These are phyloP conservation scores for Aphidius ervi DNA, from an alignment of 1,140 invertebrate genomes.

Conservation along the genomic window DNA sequence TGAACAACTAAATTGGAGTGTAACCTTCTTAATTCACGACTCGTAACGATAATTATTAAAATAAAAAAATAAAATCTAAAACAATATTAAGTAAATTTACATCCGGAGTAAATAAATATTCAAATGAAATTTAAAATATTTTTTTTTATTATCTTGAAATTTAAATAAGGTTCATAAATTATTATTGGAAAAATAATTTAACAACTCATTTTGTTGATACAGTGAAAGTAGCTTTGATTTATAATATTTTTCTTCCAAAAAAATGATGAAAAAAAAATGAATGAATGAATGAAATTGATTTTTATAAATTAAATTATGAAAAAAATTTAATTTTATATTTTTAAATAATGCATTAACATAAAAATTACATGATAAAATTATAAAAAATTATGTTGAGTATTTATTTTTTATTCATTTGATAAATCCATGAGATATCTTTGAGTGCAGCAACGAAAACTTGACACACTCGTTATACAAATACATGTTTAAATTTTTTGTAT, in stretches of 20 bases:
- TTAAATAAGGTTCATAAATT: no score
- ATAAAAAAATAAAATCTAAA: slow-evolving; percentile 14
- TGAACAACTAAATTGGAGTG: slow-evolving; percentile 17
- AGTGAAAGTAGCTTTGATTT: no score
- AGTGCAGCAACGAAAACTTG: neutral
- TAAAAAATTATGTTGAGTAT: neutral
- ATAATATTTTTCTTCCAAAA: no score
- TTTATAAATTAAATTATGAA: neutral
- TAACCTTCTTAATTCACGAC: slow-evolving; percentile 12
- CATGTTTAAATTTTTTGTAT: neutral
- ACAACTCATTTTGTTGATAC: no score
- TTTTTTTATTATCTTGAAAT: no score
- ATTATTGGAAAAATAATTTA: no score
- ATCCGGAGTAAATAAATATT: no score
- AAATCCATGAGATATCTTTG: slow-evolving; percentile 7
- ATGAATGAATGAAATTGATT: no score
- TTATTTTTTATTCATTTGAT: neutral
- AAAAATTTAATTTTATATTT: neutral
- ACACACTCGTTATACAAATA: slow-evolving; percentile 1
- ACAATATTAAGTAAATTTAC: neutral
- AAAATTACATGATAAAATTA: no score
- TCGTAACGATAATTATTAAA: slow-evolving; percentile 15
- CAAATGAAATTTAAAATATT: no score
- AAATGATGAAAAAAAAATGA: no score
- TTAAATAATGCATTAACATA: neutral